A percentile compares a stretch with the other conserved stretches of the same genome.
These are phyloP conservation scores for Tetramorium alpestre DNA, from an alignment of 1,140 invertebrate genomes.

Conservation along the genomic window DNA sequence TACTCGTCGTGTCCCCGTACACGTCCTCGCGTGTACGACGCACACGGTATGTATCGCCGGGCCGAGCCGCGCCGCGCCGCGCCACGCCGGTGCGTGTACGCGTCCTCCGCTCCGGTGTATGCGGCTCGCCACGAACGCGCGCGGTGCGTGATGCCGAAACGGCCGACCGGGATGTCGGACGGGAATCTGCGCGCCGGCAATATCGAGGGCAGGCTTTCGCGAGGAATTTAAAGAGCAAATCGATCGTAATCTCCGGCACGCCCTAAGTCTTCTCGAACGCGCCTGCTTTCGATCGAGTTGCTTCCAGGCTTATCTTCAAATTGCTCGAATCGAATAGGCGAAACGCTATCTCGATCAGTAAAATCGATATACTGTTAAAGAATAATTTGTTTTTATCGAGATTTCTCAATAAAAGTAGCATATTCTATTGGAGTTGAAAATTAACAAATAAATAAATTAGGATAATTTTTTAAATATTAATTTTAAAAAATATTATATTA, in stretches of 20 bases:
- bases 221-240: slow-evolving; percentile 47
- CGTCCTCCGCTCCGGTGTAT: slow-evolving; percentile 17
- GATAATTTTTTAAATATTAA: not conserved
- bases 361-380: not conserved
- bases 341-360: not conserved
- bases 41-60: slow-evolving; percentile 58
- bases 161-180: slow-evolving; percentile 42
- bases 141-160: slow-evolving; percentile 68
- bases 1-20: slow-evolving; percentile 79
- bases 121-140: not conserved
- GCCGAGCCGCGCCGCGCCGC: not conserved
- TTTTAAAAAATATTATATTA: not conserved
- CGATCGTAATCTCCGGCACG: slow-evolving; percentile 43
- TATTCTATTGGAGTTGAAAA: not conserved
- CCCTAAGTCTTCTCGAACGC: slow-evolving; percentile 14
- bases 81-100: not conserved
- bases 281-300: not conserved
- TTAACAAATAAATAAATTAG: not conserved
- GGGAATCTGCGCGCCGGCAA: slow-evolving; percentile 55
- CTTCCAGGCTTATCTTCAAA: not conserved
- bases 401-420: not conserved
- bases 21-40: slow-evolving; percentile 69
- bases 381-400: not conserved
- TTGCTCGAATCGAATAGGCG: not conserved
- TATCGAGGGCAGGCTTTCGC: slow-evolving; percentile 48